A percentile compares a stretch with the other conserved stretches of the same genome.
These are phyloP conservation scores for Stenotaenia linearis DNA, from an alignment of 2,888 invertebrate species.

Conservation along the genomic window DNA sequence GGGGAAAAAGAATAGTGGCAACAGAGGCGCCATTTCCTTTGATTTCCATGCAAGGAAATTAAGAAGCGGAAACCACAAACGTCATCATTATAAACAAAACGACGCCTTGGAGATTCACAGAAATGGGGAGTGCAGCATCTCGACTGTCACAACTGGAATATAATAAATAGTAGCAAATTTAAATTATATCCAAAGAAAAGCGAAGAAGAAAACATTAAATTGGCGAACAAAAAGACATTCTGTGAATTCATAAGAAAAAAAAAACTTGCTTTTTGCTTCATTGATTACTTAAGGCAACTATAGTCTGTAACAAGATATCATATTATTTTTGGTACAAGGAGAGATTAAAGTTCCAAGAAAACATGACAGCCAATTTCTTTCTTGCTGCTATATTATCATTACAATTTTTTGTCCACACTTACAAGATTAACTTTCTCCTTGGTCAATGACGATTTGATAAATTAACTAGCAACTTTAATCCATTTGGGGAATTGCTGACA, in stretches of 20 bases:
- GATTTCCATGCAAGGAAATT: constrained; percentile 14
- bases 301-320: background rate
- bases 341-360: background rate
- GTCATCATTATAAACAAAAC: constrained; percentile 26
- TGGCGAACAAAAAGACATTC: background rate
- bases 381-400: background rate
- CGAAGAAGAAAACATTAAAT: background rate
- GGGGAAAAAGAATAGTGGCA: constrained; percentile 10
- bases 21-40: constrained; percentile 24
- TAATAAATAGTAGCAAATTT: constrained; percentile 4
- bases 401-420: background rate
- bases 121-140: background rate
- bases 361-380: background rate
- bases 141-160: constrained; percentile 19
- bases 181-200: background rate
- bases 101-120: constrained; percentile 17
- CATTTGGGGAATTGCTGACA: constrained; percentile 23
- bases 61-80: constrained; percentile 26
- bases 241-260: background rate
- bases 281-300: background rate
- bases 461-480: constrained; percentile 18
- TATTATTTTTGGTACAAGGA: background rate
- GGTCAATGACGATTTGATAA: constrained; percentile 17
- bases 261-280: background rate
- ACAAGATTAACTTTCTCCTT: constrained; percentile 21